Evolutionary conservation across 1,140 invertebrate species (phyloP).

Genomic region (Hypothenemus hampei): DNA sequence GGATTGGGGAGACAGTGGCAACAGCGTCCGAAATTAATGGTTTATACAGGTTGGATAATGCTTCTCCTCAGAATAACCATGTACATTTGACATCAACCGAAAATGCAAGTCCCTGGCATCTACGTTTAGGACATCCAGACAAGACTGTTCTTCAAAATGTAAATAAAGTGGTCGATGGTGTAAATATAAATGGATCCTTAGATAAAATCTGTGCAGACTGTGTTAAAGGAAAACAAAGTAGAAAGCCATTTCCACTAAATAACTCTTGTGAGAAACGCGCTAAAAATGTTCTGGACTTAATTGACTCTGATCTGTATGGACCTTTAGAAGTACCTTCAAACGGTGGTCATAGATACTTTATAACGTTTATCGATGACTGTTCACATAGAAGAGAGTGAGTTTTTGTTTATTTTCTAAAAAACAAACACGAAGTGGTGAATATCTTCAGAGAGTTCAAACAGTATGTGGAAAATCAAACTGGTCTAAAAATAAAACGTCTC

Average conservation of each 20-base stretch:
- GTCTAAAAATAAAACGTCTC: slow-evolving; percentile 1
- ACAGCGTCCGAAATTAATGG: background rate
- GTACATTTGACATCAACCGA: background rate
- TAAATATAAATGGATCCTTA: background rate
- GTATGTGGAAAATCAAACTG: slow-evolving; percentile 8
- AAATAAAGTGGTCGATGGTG: background rate
- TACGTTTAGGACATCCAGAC: background rate
- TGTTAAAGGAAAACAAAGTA: background rate
- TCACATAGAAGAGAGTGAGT: background rate
- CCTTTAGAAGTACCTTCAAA: background rate
- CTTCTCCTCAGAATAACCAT: background rate
- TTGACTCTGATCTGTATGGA: background rate
- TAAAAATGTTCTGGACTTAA: background rate
- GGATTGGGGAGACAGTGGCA: background rate
- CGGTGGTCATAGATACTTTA: background rate
- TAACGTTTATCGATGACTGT: slow-evolving; percentile 1
- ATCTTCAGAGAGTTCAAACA: background rate
- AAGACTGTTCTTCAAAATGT: background rate
- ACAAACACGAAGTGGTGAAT: background rate
- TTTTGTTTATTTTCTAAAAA: background rate
- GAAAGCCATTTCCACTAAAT: background rate
- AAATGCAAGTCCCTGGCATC: background rate
- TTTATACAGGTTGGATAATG: too few relatives aligned
- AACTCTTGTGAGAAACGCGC: background rate
- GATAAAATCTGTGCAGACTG: background rate